Conservation (phyloP, 30 jellyfish, hydroid and myxozoan species). For the Hydra vulgaris region DNA sequence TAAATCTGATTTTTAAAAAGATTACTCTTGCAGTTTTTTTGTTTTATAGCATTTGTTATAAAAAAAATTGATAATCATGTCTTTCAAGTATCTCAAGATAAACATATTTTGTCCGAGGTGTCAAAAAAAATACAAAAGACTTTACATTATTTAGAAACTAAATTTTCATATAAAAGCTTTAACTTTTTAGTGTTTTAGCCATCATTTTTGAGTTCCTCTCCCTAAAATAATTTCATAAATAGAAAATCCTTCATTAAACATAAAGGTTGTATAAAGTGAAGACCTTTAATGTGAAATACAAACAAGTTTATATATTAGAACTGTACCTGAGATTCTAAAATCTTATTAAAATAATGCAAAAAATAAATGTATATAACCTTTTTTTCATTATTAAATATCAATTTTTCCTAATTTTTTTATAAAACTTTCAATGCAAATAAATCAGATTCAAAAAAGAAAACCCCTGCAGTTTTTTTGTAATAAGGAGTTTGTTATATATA, state of each 20-base stretch:
- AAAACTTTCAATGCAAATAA: background rate
- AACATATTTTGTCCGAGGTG: background rate
- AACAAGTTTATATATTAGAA: no score
- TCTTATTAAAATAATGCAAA: no score
- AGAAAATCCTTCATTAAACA: no score
- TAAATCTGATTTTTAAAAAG: background rate
- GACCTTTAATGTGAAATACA: no score
- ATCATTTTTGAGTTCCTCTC: background rate
- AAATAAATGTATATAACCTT: no score
- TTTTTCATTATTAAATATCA: no score
- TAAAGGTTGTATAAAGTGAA: no score
- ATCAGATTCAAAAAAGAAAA: background rate
- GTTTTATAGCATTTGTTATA: background rate
- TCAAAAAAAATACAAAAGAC: background rate
- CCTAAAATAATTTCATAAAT: no score
- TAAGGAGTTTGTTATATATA: background rate
- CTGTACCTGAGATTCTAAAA: no score
- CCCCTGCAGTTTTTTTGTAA: background rate
- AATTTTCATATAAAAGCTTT: background rate
- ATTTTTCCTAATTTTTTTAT: no score
- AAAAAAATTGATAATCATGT: background rate
- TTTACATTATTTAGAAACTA: background rate
- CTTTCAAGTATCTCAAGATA: background rate
- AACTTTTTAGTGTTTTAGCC: background rate
- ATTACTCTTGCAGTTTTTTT: background rate